These are phyloP conservation scores for Mystacornis crossleyi DNA, from an alignment of 2,113 vertebrate genomes.

Conservation along the genomic window DNA sequence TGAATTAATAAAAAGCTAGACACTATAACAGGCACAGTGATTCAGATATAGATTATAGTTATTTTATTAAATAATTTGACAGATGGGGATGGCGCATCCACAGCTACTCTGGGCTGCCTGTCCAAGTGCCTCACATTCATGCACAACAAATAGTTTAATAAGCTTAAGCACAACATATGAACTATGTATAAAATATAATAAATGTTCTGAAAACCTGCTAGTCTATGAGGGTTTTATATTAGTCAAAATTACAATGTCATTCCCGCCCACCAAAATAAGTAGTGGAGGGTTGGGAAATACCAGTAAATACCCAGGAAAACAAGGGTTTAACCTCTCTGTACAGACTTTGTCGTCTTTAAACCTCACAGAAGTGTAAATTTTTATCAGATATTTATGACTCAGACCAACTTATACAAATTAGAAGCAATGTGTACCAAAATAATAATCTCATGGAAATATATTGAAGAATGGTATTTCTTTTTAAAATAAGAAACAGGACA, in stretches of 20 bases:
- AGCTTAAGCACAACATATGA: not conserved
- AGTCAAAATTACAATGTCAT: not conserved
- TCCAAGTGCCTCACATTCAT: not conserved
- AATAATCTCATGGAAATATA: not conserved
- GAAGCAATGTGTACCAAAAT: not conserved
- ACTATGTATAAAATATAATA: not conserved
- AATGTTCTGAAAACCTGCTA: not conserved
- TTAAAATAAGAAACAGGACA: not conserved
- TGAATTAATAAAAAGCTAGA: not conserved
- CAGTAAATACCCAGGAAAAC: not conserved
- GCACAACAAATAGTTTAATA: not conserved
- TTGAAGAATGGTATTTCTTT: not conserved
- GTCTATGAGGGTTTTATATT: not conserved
- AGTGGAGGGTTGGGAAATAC: not conserved
- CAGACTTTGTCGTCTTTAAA: not conserved
- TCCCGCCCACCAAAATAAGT: fast-evolving
- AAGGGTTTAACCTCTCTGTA: not conserved
- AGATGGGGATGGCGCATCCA: not conserved
- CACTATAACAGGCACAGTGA: not conserved
- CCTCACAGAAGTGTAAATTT: not conserved
- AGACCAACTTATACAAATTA: not conserved
- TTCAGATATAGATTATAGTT: not conserved
- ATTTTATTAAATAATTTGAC: not conserved
- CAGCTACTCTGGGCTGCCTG: not conserved
- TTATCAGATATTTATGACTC: not conserved